Evolutionary conservation across 2,888 invertebrate species (phyloP).

Genomic region (Panzeria rudis): DNA sequence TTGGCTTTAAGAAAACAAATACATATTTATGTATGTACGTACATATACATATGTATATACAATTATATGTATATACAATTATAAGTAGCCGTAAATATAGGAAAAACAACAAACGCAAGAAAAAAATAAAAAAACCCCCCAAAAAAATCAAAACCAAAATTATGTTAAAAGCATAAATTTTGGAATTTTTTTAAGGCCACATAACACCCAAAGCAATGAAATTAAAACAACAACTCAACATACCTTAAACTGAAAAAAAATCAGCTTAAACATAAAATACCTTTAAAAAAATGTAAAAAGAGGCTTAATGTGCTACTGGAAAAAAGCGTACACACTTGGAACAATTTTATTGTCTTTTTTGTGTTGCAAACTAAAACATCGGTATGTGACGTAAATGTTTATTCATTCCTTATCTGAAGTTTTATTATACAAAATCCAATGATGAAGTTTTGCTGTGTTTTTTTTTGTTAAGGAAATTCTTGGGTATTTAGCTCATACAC

Average conservation of each 20-base stretch:
- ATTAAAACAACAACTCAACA: constrained; percentile 55
- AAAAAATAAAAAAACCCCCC: neutral
- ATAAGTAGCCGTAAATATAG: constrained; percentile 28
- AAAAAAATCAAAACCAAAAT: constrained; percentile 33
- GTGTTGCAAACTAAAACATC: constrained; percentile 44
- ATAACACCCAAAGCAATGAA: constrained; percentile 66
- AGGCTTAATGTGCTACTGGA: constrained; percentile 78
- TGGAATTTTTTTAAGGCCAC: constrained; percentile 65
- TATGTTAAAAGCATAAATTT: constrained; percentile 60
- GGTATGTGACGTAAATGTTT: constrained; percentile 69
- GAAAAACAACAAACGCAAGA: constrained; percentile 23
- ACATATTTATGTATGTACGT: constrained; percentile 41
- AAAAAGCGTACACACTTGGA: constrained; percentile 73
- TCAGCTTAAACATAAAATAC: constrained; percentile 38
- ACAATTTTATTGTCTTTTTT: constrained; percentile 47
- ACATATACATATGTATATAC: neutral
- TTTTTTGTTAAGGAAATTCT: constrained; percentile 54
- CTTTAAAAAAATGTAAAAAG: constrained; percentile 49
- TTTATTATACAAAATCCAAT: constrained; percentile 51
- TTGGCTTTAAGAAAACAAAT: constrained; percentile 41
- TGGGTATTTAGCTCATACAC: constrained; percentile 18
- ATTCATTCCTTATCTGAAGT: constrained; percentile 55
- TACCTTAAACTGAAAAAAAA: constrained; percentile 37
- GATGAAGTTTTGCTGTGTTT: constrained; percentile 6
- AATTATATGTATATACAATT: no score